Conservation (phyloP, 2,113 vertebrate genomes). For the Stictonetta naevosa region DNA sequence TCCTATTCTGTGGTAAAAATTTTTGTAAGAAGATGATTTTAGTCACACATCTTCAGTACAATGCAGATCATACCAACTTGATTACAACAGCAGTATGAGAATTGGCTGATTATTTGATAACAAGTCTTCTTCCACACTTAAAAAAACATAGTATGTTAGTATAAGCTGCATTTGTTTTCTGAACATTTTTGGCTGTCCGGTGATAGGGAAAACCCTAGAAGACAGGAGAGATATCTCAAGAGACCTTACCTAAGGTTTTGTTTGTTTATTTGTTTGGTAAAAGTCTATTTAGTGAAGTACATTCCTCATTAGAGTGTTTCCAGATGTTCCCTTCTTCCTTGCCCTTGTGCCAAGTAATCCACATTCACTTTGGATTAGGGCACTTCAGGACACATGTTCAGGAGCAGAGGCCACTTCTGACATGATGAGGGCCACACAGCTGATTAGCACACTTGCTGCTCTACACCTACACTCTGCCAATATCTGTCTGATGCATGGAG, state of each 20-base stretch:
- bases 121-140: not conserved
- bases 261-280: not conserved
- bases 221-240: not conserved
- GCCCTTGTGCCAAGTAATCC: not conserved
- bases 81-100: not conserved
- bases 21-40: not conserved
- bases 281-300: not conserved
- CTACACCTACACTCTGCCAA: not conserved
- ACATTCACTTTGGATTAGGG: not conserved
- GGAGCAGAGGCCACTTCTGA: constrained; percentile 1
- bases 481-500: constrained; percentile 12
- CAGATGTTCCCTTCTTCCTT: not conserved
- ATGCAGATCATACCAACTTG: not conserved
- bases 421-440: not conserved
- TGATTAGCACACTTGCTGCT: constrained; percentile 10
- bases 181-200: not conserved
- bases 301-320: not conserved
- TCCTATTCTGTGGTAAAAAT: not conserved
- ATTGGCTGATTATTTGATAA: not conserved
- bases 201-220: not conserved
- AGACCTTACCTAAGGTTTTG: not conserved
- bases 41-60: not conserved
- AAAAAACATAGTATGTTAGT: not conserved
- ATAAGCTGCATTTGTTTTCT: not conserved
- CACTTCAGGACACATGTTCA: not conserved